Conservation (phyloP, 2,113 vertebrate species). For the Chlamydotis undulata region DNA sequence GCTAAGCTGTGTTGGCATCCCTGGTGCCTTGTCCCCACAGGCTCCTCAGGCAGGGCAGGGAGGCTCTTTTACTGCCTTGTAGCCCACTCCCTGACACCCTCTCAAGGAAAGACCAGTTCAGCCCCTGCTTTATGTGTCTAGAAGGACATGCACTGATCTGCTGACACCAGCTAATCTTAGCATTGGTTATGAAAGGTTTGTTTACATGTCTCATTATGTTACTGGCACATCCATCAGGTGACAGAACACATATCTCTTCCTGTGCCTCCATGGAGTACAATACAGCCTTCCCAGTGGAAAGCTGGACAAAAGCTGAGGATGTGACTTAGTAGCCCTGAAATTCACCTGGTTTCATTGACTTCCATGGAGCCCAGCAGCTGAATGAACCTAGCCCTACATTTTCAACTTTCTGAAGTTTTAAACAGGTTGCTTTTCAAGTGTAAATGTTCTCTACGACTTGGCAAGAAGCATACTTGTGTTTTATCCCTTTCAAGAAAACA, state of each 20-base stretch:
- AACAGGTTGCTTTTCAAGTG: not conserved
- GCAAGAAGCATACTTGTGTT: not conserved
- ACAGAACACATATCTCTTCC: not conserved
- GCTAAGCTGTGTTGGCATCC: not conserved
- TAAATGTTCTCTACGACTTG: not conserved
- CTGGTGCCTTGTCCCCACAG: not conserved
- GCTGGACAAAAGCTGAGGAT: not conserved
- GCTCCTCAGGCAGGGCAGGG: not conserved
- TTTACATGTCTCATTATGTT: not conserved
- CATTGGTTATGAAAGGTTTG: fast-evolving
- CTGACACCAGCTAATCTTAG: not conserved
- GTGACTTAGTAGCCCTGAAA: not conserved
- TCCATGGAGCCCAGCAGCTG: not conserved
- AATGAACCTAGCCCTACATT: fast-evolving
- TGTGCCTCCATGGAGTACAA: not conserved
- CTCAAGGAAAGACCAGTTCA: not conserved
- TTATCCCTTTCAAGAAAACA: not conserved
- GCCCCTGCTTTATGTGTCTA: not conserved
- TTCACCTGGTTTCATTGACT: not conserved
- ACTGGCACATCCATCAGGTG: not conserved
- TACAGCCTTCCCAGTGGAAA: not conserved
- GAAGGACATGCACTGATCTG: not conserved
- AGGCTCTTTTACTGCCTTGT: not conserved
- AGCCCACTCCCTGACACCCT: not conserved
- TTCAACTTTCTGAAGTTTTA: not conserved